Evolutionary conservation across 2,113 vertebrate species (phyloP), one percentile per base, ranked within the genome.

Genomic region (Charadrius vociferus): DNA sequence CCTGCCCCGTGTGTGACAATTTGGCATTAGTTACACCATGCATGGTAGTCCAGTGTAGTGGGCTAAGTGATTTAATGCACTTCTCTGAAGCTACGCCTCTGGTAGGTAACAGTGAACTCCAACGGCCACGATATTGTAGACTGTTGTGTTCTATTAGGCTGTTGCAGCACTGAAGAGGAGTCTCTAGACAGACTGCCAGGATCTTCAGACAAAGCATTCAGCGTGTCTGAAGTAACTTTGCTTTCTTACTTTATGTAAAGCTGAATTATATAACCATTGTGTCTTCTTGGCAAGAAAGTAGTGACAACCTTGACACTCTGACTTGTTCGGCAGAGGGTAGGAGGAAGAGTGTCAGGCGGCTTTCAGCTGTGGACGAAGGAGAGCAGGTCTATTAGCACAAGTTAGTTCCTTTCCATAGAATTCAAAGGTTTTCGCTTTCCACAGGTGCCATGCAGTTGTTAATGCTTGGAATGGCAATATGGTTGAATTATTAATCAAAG

Each of bases 401-500:
- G 88, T 65, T 92, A 94, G 90, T 55, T 96, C 61, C 86, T 59
- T 97, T 85, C 86, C 92, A 18, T 88, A 20, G 93, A 90, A 95
- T 95, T 98, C 98, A 96, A 94, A 98, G 95, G 81, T 89, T 91
- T 86, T 17, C 41, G 66, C 83, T 95, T 96, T 96, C 92, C 87
- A 83, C 96, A 98, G 93, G 95, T 97, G 90, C 97, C 97, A 95
- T 77, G 34, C 82, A 62, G 94, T 97, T 96, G 81, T 95, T 97
- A 98, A 96, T 97, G 98, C 98, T 97, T 93, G 72, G 97, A 98
- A 98, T 98, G 97, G 97, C 98, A 98, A 96, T 98, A 95, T 94
- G 97, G 95, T 96, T 96, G 98, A 98, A 98, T 98, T 98, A 98
- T 98, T 98, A 98, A 98, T 98, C 98, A 98, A 98, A 98, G 98